A percentile compares a stretch with the other conserved stretches of the same genome.
Evolutionary conservation across 2,888 invertebrate genomes (phyloP).

Genomic region (Nephrotoma guestfalica): DNA sequence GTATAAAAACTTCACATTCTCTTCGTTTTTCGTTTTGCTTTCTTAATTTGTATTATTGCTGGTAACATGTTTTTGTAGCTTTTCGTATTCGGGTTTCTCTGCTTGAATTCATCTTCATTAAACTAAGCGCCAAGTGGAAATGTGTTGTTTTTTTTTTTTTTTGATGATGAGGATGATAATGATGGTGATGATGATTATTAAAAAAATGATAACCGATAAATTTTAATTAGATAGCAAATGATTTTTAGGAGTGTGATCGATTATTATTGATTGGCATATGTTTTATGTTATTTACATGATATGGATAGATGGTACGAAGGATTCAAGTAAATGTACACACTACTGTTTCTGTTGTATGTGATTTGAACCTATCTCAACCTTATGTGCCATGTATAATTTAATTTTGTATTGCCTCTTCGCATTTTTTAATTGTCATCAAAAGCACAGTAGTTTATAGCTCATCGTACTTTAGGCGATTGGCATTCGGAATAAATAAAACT

Average conservation of each 20-base stretch:
- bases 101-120: neutral
- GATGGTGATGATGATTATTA: neutral
- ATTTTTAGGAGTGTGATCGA: neutral
- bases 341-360: neutral
- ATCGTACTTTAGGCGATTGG: neutral
- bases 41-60: neutral
- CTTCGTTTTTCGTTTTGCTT: neutral
- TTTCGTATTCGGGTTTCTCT: neutral
- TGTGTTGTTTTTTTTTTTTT: neutral
- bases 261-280: neutral
- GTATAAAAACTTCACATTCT: neutral
- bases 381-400: neutral
- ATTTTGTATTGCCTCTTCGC: neutral
- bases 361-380: neutral
- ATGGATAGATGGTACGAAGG: neutral
- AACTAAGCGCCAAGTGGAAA: neutral
- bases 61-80: neutral
- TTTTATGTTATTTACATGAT: neutral
- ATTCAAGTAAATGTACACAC: neutral
- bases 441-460: neutral
- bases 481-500: neutral
- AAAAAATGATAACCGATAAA: neutral
- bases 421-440: neutral
- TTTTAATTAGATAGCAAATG: neutral
- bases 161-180: no score